These are phyloP conservation scores for Dolichopus griseipennis DNA, from an alignment of 2,888 invertebrate genomes.

Conservation along the genomic window DNA sequence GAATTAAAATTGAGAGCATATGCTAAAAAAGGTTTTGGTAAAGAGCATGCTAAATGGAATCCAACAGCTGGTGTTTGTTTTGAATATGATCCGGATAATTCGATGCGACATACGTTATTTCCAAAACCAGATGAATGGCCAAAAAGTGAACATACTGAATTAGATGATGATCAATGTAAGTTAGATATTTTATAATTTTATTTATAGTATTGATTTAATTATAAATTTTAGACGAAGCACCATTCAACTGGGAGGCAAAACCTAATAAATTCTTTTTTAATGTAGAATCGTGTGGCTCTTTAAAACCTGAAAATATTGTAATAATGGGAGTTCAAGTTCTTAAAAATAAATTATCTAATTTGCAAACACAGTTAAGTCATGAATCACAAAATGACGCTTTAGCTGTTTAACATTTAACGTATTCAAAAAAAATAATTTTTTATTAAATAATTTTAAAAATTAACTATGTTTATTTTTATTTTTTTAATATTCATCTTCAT, in stretches of 20 bases:
- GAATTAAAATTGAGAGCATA: slow-evolving; percentile 90
- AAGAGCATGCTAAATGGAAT: slow-evolving; percentile 99
- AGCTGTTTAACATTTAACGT: slow-evolving; percentile 42
- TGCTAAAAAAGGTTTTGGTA: slow-evolving; percentile 83
- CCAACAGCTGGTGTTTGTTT: slow-evolving; percentile 97
- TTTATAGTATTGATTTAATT: neutral
- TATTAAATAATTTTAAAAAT: neutral
- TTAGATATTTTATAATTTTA: slow-evolving; percentile 18
- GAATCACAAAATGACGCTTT: slow-evolving; percentile 78
- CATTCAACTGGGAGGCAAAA: slow-evolving; percentile 88
- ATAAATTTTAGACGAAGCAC: slow-evolving; percentile 55
- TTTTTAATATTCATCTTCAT: slow-evolving; percentile 37
- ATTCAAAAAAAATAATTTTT: neutral
- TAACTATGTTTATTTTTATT: neutral
- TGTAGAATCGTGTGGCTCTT: slow-evolving; percentile 89
- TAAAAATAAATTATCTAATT: slow-evolving; percentile 90
- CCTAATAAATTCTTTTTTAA: slow-evolving; percentile 96
- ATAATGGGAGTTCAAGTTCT: slow-evolving; percentile 87
- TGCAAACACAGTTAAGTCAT: slow-evolving; percentile 86
- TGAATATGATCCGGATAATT: slow-evolving; percentile 98
- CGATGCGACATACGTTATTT: slow-evolving; percentile 88
- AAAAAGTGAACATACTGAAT: slow-evolving; percentile 91
- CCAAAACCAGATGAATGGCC: slow-evolving; percentile 99
- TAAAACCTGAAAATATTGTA: slow-evolving; percentile 95
- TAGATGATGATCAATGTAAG: slow-evolving; percentile 81